These are phyloP conservation scores for Mellilla xanthometata DNA, from an alignment of 2,888 invertebrate species.

Conservation along the genomic window DNA sequence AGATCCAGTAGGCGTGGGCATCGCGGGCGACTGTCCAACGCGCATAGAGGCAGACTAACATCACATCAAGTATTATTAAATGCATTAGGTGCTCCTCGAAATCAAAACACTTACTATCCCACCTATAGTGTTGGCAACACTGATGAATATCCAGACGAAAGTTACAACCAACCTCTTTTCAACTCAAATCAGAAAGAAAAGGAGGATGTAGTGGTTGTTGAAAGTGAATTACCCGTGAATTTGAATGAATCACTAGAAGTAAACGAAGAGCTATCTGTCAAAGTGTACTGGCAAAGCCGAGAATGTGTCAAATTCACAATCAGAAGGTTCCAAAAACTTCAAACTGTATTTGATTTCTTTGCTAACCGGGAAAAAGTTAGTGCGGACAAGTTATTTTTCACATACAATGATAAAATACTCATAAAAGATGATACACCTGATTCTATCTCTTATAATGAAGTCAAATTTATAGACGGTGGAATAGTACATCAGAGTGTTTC, in stretches of 20 bases:
- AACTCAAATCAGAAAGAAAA: background rate
- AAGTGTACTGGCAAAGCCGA: slow-evolving; percentile 69
- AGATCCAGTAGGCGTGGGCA: slow-evolving; percentile 19
- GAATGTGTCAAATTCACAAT: slow-evolving; percentile 66
- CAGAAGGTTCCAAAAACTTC: slow-evolving; percentile 63
- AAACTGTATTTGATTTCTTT: slow-evolving; percentile 64
- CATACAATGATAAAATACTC: slow-evolving; percentile 61
- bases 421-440: slow-evolving; percentile 67
- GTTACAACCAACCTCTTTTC: slow-evolving; percentile 51
- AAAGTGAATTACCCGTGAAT: slow-evolving; percentile 46
- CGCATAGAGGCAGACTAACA: background rate
- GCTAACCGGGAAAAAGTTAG: slow-evolving; percentile 52
- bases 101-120: slow-evolving; percentile 26
- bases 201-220: slow-evolving; percentile 37
- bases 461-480: slow-evolving; percentile 73
- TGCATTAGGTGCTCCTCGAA: slow-evolving; percentile 5
- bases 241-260: slow-evolving; percentile 32
- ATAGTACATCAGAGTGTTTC: slow-evolving; percentile 52
- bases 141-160: slow-evolving; percentile 59
- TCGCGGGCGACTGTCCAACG: background rate
- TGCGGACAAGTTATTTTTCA: slow-evolving; percentile 59
- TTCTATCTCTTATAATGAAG: slow-evolving; percentile 62
- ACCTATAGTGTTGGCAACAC: slow-evolving; percentile 61
- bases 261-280: slow-evolving; percentile 70
- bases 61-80: background rate